These are phyloP conservation scores for Drosophila anceps DNA, from an alignment of 2,888 invertebrate species.

Conservation along the genomic window DNA sequence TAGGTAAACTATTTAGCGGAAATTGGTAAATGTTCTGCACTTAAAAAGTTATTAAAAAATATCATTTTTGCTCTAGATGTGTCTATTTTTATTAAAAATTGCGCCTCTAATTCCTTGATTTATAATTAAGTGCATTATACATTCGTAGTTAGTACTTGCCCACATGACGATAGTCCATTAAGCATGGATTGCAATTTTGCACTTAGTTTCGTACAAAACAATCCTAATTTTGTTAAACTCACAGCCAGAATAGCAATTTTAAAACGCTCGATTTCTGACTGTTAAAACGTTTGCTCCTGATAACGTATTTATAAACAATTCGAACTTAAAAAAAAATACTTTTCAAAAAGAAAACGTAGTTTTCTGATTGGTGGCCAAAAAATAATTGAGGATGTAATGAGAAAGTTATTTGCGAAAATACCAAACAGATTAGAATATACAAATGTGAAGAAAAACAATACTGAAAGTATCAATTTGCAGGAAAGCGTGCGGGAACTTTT, in stretches of 20 bases:
- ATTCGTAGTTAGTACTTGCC: constrained; percentile 10
- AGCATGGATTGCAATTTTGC: constrained; percentile 4
- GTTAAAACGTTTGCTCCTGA: not conserved
- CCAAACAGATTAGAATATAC: not conserved
- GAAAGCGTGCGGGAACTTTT: not conserved
- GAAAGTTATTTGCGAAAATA: not conserved
- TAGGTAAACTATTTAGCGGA: not conserved
- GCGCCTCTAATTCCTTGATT: not conserved
- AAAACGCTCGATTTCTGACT: constrained; percentile 25
- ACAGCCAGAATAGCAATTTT: not conserved
- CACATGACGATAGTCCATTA: constrained; percentile 15
- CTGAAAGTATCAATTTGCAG: not conserved
- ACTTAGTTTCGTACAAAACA: not conserved
- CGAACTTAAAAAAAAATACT: not conserved
- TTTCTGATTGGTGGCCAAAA: no score
- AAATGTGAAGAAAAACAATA: not conserved
- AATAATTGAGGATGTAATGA: not conserved
- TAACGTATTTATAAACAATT: not conserved
- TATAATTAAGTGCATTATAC: not conserved
- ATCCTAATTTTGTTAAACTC: not conserved
- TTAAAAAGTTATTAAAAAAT: not conserved
- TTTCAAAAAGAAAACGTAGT: no score
- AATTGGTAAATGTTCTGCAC: not conserved
- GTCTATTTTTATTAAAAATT: not conserved
- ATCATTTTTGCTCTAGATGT: constrained; percentile 1